phyloP scores from a whole-genome alignment of 1,140 invertebrate genomes.

The Caerostris darwini region DNA sequence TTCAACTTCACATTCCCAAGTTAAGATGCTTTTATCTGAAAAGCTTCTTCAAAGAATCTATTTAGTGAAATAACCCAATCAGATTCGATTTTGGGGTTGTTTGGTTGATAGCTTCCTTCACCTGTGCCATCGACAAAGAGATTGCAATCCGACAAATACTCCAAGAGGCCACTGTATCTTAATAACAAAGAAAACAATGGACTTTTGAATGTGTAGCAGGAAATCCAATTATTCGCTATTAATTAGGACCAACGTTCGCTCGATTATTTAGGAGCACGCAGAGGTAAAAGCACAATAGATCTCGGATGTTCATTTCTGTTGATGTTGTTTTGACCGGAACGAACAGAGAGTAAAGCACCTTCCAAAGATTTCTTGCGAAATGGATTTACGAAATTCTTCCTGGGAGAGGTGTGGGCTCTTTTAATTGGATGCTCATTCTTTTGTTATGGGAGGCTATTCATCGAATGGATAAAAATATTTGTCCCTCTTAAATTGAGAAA shows the following conservation, averaged over 20 bases:
- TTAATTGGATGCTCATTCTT: background rate
- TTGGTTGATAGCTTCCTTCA: background rate
- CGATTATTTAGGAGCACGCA: background rate
- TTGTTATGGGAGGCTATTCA: background rate
- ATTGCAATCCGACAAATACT: background rate
- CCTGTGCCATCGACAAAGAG: background rate
- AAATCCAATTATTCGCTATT: constrained; percentile 23
- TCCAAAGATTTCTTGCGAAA: background rate
- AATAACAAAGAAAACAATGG: constrained; percentile 6
- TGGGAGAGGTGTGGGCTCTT: background rate
- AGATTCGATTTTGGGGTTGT: background rate
- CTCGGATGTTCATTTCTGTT: constrained; percentile 9
- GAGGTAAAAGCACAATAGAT: background rate
- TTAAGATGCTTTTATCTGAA: background rate
- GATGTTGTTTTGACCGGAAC: background rate
- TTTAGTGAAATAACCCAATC: background rate
- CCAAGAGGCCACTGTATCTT: background rate
- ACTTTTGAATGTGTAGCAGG: background rate
- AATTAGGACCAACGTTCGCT: background rate
- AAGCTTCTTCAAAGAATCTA: background rate
- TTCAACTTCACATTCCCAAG: background rate
- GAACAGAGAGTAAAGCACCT: background rate
- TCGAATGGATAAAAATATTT: background rate
- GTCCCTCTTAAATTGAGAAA: background rate
- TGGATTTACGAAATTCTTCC: background rate